Conservation (phyloP, 2,113 vertebrate genomes). For the Numida meleagris region DNA sequence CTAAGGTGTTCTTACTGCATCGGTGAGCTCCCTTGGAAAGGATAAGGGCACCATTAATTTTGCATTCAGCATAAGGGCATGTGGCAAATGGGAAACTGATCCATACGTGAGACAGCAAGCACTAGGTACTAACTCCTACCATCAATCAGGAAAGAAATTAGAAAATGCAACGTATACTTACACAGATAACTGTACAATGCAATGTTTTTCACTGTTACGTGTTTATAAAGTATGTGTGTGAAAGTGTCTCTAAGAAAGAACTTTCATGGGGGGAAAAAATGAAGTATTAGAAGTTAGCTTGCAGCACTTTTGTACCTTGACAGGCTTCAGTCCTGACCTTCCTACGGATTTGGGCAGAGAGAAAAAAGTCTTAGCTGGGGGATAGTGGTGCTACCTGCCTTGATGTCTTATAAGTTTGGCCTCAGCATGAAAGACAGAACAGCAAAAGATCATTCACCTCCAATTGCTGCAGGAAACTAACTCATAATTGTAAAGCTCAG, state of each 20-base stretch:
- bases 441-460: neutral
- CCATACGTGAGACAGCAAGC: neutral
- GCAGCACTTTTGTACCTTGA: neutral
- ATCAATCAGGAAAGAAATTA: neutral
- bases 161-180: neutral
- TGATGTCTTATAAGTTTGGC: neutral
- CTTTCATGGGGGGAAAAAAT: neutral
- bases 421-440: neutral
- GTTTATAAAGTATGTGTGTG: neutral
- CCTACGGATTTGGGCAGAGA: neutral
- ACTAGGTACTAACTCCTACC: neutral
- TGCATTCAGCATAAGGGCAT: neutral
- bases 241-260: neutral
- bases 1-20: conserved; percentile 16
- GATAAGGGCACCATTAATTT: neutral
- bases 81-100: neutral
- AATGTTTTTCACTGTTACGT: neutral
- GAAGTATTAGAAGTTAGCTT: neutral
- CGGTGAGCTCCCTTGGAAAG: neutral
- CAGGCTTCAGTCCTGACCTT: neutral
- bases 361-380: neutral
- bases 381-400: neutral
- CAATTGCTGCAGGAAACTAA: neutral
- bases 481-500: neutral
- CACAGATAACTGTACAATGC: neutral